phyloP scores from a whole-genome alignment of 1,140 invertebrate species.

The Orchestia grillus region DNA sequence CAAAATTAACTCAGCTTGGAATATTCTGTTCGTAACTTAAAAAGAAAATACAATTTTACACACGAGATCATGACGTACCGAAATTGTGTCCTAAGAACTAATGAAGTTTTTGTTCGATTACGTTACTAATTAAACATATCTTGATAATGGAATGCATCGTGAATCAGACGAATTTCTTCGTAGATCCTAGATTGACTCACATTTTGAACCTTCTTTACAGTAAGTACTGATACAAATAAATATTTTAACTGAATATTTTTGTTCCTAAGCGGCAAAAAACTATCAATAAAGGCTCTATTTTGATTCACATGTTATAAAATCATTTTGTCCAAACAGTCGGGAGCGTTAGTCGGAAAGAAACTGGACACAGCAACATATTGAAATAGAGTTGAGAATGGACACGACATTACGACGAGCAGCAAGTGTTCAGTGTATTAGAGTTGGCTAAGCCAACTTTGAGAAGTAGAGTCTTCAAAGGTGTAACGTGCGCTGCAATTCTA shows the following conservation, averaged over 20 bases:
- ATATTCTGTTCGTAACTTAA: not conserved
- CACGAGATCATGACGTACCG: not conserved
- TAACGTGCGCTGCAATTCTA: not conserved
- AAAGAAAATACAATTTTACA: not conserved
- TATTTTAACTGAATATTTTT: not conserved
- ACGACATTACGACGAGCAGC: not conserved
- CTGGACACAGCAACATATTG: not conserved
- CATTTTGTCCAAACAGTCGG: not conserved
- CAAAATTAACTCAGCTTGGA: not conserved
- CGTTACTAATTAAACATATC: not conserved
- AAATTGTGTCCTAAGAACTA: not conserved
- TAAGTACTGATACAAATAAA: not conserved
- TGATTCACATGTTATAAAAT: not conserved
- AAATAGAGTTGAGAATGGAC: not conserved
- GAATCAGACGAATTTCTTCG: not conserved
- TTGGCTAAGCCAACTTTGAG: not conserved
- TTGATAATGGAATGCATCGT: not conserved
- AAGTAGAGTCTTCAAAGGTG: slow-evolving; percentile 1
- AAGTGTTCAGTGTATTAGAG: not conserved
- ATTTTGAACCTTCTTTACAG: not conserved
- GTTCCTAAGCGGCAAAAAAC: not conserved
- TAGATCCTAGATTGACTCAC: not conserved
- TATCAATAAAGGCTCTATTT: not conserved
- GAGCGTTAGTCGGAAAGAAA: not conserved
- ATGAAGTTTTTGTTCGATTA: not conserved